Base-by-base conservation (phyloP, 2,888 invertebrate genomes). In the Orthosia cruda region DNA sequence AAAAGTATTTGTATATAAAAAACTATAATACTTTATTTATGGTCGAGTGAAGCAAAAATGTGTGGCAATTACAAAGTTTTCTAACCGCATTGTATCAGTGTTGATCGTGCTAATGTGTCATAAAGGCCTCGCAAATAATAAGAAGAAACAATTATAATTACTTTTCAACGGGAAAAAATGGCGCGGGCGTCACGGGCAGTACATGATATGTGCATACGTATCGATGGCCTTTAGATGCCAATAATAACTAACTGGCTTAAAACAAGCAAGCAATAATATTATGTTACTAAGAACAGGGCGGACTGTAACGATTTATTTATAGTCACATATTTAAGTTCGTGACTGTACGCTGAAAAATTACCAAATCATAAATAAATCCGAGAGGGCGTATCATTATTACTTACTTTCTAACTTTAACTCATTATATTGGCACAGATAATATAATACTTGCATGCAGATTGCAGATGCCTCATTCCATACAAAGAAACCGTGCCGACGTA, bases 1-100 rank as follows among this genome's bases (percentile, higher is more conserved):
- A 83, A 85, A 80, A 80, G 23, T 80, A 84, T 70, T 77, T 67
- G 69, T 83, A 70, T 81, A 85, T 65, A 88, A 87, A 83, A 88
- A 83, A 16, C 63, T 67, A 71, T 77, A 82, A 79, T 80, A 83
- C 80, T 77, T 83, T 80, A 80, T 75, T 74, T 81, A 84, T 82
- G 88, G 85, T 89, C 83, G 73, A 81, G 65, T 86, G 83, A 63
- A 84, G 74, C 88, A 87, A 83, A 84, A 80, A 88, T 89, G 82
- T 85, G 80, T 64, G 55, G 82, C 64, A 87, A 86, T 88, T 86
- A 83, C 72, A 74, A 79, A 79, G 81, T 81, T 88, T 88, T 88
- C 87, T 88, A 79, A 81, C 72, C 64, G 82, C 82, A 81, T 74
- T 83, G 83, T 74, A 83, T 83, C 71, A 76, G 65, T 64, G 64